Conservation (phyloP, 2,797 vertebrate species). For the Loriculus beryllinus region DNA sequence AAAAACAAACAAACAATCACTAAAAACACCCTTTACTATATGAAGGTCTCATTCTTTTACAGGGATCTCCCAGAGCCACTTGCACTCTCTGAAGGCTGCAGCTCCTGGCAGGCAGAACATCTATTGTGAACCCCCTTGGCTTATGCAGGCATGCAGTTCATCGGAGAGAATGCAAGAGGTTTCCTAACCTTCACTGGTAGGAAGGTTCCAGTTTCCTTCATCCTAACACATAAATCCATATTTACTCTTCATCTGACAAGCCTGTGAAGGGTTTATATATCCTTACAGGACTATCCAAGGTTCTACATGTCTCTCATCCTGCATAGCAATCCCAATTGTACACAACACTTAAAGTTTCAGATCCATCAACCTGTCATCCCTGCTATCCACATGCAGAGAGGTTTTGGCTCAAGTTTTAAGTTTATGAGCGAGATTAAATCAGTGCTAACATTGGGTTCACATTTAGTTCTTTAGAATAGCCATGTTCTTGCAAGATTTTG, state of each 20-base stretch:
- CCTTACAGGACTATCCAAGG: constrained; percentile 13
- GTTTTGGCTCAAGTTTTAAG: constrained; percentile 4
- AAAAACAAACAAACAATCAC: background rate
- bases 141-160: background rate
- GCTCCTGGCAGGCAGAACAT: background rate
- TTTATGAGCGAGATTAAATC: constrained; percentile 45
- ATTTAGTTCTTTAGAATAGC: constrained; percentile 30
- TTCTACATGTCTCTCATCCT: background rate
- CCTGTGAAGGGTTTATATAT: constrained; percentile 11
- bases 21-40: background rate
- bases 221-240: constrained; percentile 6
- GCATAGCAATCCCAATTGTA: constrained; percentile 20
- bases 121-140: background rate
- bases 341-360: constrained; percentile 9
- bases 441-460: constrained; percentile 31
- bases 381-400: background rate
- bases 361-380: constrained; percentile 53
- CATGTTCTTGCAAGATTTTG: constrained; percentile 8
- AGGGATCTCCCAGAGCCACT: background rate
- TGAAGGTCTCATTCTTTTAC: background rate
- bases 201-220: background rate
- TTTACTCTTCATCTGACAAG: constrained; percentile 11
- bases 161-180: background rate
- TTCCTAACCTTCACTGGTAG: background rate
- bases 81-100: background rate